Evolutionary conservation across 2,113 vertebrate genomes (phyloP).

Genomic region (Herpailurus yagouaroundi): DNA sequence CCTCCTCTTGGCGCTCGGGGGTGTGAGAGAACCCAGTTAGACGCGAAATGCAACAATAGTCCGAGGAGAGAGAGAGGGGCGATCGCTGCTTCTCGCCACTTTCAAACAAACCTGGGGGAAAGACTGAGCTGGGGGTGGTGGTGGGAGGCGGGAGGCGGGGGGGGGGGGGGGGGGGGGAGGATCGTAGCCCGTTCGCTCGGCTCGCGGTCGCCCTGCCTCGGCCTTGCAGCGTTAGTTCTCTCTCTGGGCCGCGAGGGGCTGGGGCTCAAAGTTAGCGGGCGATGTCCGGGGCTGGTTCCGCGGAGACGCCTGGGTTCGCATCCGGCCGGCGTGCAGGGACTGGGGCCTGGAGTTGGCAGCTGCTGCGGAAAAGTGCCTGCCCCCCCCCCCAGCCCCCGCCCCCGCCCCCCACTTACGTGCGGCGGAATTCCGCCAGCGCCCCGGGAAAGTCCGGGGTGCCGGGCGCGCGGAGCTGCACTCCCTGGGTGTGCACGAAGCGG

Average conservation of each 20-base stretch:
- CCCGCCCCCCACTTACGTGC: slow-evolving; percentile 44
- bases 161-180: neutral
- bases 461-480: slow-evolving; percentile 59
- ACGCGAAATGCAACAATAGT: slow-evolving; percentile 85
- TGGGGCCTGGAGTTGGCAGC: slow-evolving; percentile 41
- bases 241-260: neutral
- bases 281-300: slow-evolving; percentile 14
- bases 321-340: neutral
- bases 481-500: slow-evolving; percentile 63
- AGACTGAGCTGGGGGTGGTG: slow-evolving; percentile 16
- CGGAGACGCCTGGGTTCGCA: neutral
- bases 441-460: slow-evolving; percentile 53
- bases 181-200: neutral
- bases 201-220: neutral
- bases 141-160: neutral
- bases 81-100: slow-evolving; percentile 72
- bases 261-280: slow-evolving; percentile 58
- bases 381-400: neutral
- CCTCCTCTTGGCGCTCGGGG: slow-evolving; percentile 70
- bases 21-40: slow-evolving; percentile 80
- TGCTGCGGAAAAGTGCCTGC: slow-evolving; percentile 60
- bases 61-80: slow-evolving; percentile 61
- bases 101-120: slow-evolving; percentile 52
- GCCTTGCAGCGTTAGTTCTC: neutral
- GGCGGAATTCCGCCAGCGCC: neutral